Evolutionary conservation across 92 coral and sea anemone genomes (phyloP).

Genomic region (Epizoanthus rinbou): DNA sequence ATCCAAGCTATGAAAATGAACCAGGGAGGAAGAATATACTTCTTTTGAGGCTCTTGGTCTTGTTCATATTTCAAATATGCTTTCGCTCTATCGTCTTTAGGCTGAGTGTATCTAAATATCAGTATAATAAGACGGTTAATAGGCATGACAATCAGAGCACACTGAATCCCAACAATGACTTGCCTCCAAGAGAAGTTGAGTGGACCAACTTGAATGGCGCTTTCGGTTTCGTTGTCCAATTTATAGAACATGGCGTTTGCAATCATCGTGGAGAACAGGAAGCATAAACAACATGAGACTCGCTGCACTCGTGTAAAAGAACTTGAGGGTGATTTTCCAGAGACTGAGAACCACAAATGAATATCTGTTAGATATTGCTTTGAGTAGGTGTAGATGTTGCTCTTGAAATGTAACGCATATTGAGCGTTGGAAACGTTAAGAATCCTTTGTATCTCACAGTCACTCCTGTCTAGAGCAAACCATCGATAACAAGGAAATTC

Average conservation of each 20-base stretch:
- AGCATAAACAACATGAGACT: slow-evolving; percentile 57
- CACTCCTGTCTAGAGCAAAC: slow-evolving; percentile 55
- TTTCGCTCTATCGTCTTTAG: background rate
- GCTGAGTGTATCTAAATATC: slow-evolving; percentile 33
- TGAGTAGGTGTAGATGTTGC: slow-evolving; percentile 22
- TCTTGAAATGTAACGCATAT: background rate
- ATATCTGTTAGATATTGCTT: slow-evolving; percentile 36
- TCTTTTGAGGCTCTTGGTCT: background rate
- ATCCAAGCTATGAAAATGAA: slow-evolving; percentile 23
- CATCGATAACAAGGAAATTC: slow-evolving; percentile 55
- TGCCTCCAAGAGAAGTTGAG: slow-evolving; percentile 59
- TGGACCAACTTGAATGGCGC: slow-evolving; percentile 58
- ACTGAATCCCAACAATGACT: slow-evolving; percentile 58
- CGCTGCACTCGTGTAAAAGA: slow-evolving; percentile 63
- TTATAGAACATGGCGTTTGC: slow-evolving; percentile 72
- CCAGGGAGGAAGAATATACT: background rate
- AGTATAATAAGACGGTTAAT: slow-evolving; percentile 48
- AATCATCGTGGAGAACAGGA: slow-evolving; percentile 61
- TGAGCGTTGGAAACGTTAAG: background rate
- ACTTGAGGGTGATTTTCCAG: slow-evolving; percentile 44
- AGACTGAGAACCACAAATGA: slow-evolving; percentile 66
- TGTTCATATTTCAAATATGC: background rate
- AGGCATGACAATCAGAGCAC: slow-evolving; percentile 54
- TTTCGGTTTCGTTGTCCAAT: slow-evolving; percentile 23
- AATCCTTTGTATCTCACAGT: slow-evolving; percentile 49